phyloP scores from a whole-genome alignment of 2,888 invertebrate species.

The Aporophyla lueneburgensis region DNA sequence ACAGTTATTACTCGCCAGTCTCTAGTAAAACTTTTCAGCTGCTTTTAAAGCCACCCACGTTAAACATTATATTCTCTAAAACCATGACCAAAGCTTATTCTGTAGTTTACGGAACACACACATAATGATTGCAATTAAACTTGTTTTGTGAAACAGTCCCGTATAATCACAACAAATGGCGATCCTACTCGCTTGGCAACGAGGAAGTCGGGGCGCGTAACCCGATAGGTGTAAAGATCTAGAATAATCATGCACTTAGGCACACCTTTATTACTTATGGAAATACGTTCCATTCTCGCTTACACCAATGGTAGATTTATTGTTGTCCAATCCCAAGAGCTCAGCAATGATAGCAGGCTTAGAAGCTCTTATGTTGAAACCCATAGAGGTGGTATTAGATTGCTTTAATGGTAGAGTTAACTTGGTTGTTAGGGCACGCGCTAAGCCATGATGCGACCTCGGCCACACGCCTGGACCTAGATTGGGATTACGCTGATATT shows the following conservation, averaged over 20 bases:
- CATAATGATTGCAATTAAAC: conserved; percentile 56
- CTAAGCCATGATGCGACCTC: conserved; percentile 67
- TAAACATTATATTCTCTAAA: not conserved
- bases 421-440: conserved; percentile 63
- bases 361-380: conserved; percentile 6
- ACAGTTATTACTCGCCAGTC: not conserved
- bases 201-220: conserved; percentile 66
- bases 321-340: conserved; percentile 23
- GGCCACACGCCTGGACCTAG: conserved; percentile 65
- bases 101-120: conserved; percentile 23
- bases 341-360: conserved; percentile 7
- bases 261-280: conserved; percentile 31
- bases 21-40: not conserved
- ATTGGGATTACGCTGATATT: conserved; percentile 63
- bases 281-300: conserved; percentile 41
- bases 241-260: conserved; percentile 37
- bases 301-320: conserved; percentile 6
- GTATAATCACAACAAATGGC: conserved; percentile 57
- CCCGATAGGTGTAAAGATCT: conserved; percentile 65
- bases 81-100: not conserved
- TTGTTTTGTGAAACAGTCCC: conserved; percentile 58
- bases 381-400: conserved; percentile 44
- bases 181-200: conserved; percentile 60
- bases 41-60: not conserved
- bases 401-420: conserved; percentile 12